Percentiles rank a stretch among this genome's conserved stretches.
These are phyloP conservation scores for Seladonia tumulorum DNA, from an alignment of 2,888 invertebrate genomes.

Conservation along the genomic window DNA sequence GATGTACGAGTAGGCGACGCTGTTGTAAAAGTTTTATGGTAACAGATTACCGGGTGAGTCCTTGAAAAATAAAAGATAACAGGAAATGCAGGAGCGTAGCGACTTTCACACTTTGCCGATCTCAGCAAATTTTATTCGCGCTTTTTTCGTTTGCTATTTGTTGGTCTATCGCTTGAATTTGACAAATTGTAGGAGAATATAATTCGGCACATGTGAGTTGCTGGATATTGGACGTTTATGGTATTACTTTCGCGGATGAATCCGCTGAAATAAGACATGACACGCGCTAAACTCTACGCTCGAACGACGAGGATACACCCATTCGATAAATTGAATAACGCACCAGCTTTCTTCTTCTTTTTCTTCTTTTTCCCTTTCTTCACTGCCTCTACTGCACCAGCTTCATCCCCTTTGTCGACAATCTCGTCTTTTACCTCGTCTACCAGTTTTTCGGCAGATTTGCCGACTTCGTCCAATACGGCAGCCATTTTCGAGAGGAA, in stretches of 20 bases:
- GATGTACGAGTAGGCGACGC: no score
- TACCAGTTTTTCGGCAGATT: slow-evolving; percentile 87
- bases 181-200: neutral
- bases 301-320: slow-evolving; percentile 64
- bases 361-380: slow-evolving; percentile 96
- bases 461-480: slow-evolving; percentile 86
- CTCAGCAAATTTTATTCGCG: neutral
- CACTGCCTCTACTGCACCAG: slow-evolving; percentile 87
- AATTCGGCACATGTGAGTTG: neutral
- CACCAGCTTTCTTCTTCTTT: slow-evolving; percentile 94
- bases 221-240: no score
- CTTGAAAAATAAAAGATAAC: neutral
- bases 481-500: slow-evolving; percentile 85
- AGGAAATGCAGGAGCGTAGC: neutral
- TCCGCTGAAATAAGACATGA: neutral
- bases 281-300: slow-evolving; percentile 10
- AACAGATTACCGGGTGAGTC: neutral
- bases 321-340: slow-evolving; percentile 64
- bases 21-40: neutral
- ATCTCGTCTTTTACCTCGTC: slow-evolving; percentile 86
- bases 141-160: neutral
- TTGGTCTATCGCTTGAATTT: neutral
- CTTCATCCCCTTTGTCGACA: slow-evolving; percentile 86
- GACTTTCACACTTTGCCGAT: slow-evolving; percentile 3
- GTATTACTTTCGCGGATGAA: neutral